Percentiles rank a stretch among this genome's conserved stretches.
Evolutionary conservation across 2,113 vertebrate species (phyloP).

Genomic region (Nycticorax nycticorax): DNA sequence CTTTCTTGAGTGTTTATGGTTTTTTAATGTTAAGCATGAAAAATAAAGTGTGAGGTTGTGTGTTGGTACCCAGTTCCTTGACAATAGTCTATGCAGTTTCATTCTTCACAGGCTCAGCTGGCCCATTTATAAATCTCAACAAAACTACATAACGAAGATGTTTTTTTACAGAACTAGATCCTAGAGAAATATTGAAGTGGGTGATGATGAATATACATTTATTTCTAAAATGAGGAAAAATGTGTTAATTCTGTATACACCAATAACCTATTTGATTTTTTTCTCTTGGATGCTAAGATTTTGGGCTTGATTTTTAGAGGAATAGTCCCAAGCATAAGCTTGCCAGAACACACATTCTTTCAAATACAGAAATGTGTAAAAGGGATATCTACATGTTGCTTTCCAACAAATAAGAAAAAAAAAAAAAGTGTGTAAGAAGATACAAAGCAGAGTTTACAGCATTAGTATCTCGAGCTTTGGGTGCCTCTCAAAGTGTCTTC

Average conservation of each 20-base stretch:
- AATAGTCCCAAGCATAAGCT: neutral
- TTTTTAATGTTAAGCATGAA: neutral
- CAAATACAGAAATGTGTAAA: neutral
- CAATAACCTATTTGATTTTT: neutral
- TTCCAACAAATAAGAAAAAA: accelerated
- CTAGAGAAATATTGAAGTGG: neutral
- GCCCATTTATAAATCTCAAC: neutral
- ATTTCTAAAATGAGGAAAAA: neutral
- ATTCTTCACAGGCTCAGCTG: neutral
- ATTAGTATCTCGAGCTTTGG: neutral
- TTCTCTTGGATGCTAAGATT: neutral
- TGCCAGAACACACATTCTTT: neutral
- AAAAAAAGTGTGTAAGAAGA: neutral
- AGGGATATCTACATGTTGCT: neutral
- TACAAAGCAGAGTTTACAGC: neutral
- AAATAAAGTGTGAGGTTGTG: neutral
- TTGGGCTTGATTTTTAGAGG: neutral
- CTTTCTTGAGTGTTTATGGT: neutral
- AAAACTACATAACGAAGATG: neutral
- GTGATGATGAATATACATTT: neutral
- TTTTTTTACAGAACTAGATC: neutral
- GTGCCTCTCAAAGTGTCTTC: neutral
- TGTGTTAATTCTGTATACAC: neutral
- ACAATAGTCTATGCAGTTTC: neutral
- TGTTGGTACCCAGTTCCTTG: neutral